A percentile compares a stretch with the other conserved stretches of the same genome.
Conservation (phyloP, 2,888 invertebrate genomes). For the Clunio marinus region DNA sequence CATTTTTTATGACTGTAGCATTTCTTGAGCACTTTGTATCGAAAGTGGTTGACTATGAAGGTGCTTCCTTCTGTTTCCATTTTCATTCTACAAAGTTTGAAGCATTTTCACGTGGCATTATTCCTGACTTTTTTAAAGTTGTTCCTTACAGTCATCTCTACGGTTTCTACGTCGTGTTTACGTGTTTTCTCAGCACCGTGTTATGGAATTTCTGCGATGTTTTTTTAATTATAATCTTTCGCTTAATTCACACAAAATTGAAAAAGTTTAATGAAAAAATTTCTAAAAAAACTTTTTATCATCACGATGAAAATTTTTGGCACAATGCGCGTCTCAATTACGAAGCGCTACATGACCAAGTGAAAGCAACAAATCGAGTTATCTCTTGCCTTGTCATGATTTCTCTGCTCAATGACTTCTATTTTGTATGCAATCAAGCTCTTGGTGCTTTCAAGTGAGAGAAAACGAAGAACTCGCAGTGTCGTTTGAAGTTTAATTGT, state of each 20-base stretch:
- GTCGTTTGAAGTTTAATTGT: neutral
- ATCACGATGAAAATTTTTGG: constrained; percentile 10
- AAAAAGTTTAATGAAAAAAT: constrained; percentile 15
- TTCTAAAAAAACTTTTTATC: neutral
- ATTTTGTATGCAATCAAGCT: constrained; percentile 28
- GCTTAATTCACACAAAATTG: neutral
- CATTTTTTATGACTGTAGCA: constrained; percentile 4
- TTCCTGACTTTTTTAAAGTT: constrained; percentile 27
- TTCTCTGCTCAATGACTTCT: constrained; percentile 25
- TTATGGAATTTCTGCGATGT: constrained; percentile 22
- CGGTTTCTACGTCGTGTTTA: constrained; percentile 6
- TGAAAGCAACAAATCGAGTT: constrained; percentile 12
- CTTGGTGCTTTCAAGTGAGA: constrained; percentile 31
- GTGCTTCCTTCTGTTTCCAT: constrained; percentile 8
- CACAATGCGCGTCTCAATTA: constrained; percentile 19
- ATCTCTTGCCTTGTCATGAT: constrained; percentile 6
- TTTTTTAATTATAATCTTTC: constrained; percentile 5
- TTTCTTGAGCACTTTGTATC: constrained; percentile 8
- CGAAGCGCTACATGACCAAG: neutral
- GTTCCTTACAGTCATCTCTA: neutral
- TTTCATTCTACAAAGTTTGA: neutral
- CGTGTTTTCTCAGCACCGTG: constrained; percentile 21
- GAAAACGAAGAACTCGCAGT: too few relatives aligned
- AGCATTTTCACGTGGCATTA: constrained; percentile 4
- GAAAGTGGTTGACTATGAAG: constrained; percentile 10